A percentile compares a stretch with the other conserved stretches of the same genome.
These are phyloP conservation scores for Tipula helvola DNA, from an alignment of 2,888 invertebrate genomes.

Conservation along the genomic window DNA sequence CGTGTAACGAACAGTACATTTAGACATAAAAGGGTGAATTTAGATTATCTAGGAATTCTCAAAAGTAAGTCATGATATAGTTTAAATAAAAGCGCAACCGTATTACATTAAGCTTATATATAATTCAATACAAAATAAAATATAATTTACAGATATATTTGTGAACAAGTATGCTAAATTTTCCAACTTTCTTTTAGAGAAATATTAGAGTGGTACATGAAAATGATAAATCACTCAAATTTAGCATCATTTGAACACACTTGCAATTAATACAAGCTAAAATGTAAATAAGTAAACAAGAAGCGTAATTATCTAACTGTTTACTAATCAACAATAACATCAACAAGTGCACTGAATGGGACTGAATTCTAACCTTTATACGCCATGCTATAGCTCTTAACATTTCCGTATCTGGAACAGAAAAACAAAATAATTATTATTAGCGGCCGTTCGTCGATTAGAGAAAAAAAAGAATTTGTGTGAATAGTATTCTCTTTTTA, in stretches of 20 bases:
- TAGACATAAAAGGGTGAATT: background rate
- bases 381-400: background rate
- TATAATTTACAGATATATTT: background rate
- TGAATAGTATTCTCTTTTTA: background rate
- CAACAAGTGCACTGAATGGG: background rate
- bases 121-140: background rate
- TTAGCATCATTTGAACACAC: background rate
- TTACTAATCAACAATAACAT: background rate
- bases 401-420: constrained; percentile 4
- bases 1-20: background rate
- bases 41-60: background rate
- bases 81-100: background rate
- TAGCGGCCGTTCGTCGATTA: background rate
- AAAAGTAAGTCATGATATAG: background rate
- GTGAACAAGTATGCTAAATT: background rate
- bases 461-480: background rate
- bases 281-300: background rate
- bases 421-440: background rate
- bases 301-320: background rate
- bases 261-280: background rate
- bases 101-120: background rate
- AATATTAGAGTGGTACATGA: background rate
- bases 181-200: background rate
- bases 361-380: background rate
- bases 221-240: background rate